These are phyloP conservation scores for Porites evermanni DNA, from an alignment of 92 coral and sea anemone genomes.

Conservation along the genomic window DNA sequence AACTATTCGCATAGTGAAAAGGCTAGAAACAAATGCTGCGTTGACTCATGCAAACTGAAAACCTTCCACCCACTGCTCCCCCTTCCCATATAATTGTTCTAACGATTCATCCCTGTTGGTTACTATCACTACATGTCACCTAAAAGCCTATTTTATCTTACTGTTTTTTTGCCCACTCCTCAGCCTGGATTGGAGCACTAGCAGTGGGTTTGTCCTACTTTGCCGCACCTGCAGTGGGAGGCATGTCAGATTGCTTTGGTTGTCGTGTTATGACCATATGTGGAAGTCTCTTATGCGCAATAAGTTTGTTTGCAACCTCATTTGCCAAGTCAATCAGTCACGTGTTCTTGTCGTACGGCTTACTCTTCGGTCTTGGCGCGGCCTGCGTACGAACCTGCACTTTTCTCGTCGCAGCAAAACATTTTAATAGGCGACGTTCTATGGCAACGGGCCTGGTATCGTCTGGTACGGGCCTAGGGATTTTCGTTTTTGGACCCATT, in stretches of 20 bases:
- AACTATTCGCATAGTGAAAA: no score
- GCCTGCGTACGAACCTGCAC: neutral
- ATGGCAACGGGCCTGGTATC: neutral
- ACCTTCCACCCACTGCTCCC: no score
- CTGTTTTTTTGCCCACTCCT: neutral
- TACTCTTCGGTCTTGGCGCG: conserved; percentile 13
- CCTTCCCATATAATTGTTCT: no score
- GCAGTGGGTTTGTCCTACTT: conserved; percentile 3
- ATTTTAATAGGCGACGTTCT: neutral
- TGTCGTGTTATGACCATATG: conserved; percentile 35
- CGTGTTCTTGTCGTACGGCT: conserved; percentile 20
- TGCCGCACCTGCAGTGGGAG: conserved; percentile 30
- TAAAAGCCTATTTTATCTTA: no score
- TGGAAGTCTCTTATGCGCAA: conserved; percentile 33
- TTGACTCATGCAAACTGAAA: no score
- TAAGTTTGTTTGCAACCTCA: conserved; percentile 28
- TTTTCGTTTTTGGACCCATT: neutral
- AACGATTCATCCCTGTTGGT: no score
- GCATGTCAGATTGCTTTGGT: conserved; percentile 35
- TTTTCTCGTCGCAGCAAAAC: conserved; percentile 1
- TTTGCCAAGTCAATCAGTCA: conserved; percentile 35
- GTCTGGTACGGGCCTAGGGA: neutral
- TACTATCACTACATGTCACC: no score
- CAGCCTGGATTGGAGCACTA: conserved; percentile 27
- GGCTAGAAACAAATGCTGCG: no score